phyloP scores from a whole-genome alignment of 2,113 vertebrate genomes.

The Tetraodon nigroviridis region DNA sequence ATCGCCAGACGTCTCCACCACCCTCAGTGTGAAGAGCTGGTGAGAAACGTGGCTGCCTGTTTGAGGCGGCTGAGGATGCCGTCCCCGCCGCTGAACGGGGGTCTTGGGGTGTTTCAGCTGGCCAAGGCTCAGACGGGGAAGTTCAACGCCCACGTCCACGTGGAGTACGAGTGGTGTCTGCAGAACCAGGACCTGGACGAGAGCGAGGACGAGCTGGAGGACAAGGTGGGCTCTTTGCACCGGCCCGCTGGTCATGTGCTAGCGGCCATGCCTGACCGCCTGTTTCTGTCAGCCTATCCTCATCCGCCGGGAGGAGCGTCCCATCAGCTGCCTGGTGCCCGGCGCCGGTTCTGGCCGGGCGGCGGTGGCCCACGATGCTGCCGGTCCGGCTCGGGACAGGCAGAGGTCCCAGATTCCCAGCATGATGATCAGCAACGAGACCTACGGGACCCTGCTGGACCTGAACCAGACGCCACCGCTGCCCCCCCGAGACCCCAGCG shows the following conservation, averaged over 20 bases:
- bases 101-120: slow-evolving; percentile 71
- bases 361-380: slow-evolving; percentile 80
- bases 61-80: too few relatives aligned
- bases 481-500: slow-evolving; percentile 80
- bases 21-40: slow-evolving; percentile 89
- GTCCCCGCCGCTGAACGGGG: background rate
- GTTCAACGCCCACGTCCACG: slow-evolving; percentile 93
- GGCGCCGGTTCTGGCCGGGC: slow-evolving; percentile 71
- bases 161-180: slow-evolving; percentile 95
- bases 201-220: slow-evolving; percentile 94
- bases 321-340: slow-evolving; percentile 87
- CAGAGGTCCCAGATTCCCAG: slow-evolving; percentile 80
- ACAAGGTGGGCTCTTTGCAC: slow-evolving; percentile 72
- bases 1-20: slow-evolving; percentile 87
- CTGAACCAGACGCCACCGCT: slow-evolving; percentile 76
- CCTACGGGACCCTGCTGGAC: slow-evolving; percentile 86
- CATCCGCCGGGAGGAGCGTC: slow-evolving; percentile 87
- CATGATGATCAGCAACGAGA: slow-evolving; percentile 86
- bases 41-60: slow-evolving; percentile 43
- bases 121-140: slow-evolving; percentile 87
- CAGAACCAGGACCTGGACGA: slow-evolving; percentile 92
- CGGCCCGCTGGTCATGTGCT: fast-evolving
- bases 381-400: slow-evolving; percentile 79
- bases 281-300: slow-evolving; percentile 80
- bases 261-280: fast-evolving